Percentiles rank a stretch among this genome's conserved stretches.
Evolutionary conservation across 2,888 invertebrate genomes (phyloP).

Genomic region (Pollenia angustigena): DNA sequence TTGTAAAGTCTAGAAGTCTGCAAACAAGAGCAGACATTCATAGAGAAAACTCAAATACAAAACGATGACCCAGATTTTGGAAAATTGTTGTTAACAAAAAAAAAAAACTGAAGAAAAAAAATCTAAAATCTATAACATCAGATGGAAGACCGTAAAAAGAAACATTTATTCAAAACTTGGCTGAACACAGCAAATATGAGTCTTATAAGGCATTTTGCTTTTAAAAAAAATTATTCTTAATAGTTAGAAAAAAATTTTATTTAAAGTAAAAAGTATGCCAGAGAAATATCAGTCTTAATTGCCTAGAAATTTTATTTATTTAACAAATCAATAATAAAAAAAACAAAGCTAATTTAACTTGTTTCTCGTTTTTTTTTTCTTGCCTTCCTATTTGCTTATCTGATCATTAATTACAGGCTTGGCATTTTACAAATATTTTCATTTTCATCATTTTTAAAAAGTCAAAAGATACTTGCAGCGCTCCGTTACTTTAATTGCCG

Average conservation of each 20-base stretch:
- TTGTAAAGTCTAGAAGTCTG: conserved; percentile 40
- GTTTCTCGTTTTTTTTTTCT: background rate
- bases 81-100: conserved; percentile 28
- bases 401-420: conserved; percentile 56
- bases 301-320: background rate
- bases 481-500: conserved; percentile 40
- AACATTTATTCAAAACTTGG: background rate
- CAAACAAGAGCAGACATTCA: conserved; percentile 25
- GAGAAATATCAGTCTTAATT: background rate
- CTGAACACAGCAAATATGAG: background rate
- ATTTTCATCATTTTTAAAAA: conserved; percentile 13
- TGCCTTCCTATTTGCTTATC: conserved; percentile 14
- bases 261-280: background rate
- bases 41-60: background rate
- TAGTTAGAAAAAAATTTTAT: background rate
- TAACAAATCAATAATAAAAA: background rate
- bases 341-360: conserved; percentile 11
- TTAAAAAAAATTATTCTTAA: too few relatives aligned
- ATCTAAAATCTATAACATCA: background rate
- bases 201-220: too few relatives aligned
- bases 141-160: background rate
- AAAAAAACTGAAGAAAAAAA: background rate
- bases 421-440: conserved; percentile 53
- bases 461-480: background rate
- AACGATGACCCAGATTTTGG: conserved; percentile 44